Conservation (phyloP, 2,797 vertebrate species). For the Esox masquinongy region DNA sequence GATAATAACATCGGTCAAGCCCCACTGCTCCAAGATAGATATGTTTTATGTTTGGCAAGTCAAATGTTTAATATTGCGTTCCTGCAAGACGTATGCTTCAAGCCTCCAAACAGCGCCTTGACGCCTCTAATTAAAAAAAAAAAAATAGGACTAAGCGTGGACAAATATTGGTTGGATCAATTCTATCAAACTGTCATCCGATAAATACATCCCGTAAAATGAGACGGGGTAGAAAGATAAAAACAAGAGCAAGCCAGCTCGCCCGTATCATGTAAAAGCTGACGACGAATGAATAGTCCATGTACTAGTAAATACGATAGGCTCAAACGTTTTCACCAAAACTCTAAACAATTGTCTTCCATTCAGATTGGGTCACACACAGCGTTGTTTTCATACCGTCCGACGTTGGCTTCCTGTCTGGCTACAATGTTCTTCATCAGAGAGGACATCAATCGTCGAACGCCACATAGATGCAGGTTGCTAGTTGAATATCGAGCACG, state of each 20-base stretch:
- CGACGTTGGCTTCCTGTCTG: conserved; percentile 36
- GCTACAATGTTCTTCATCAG: not conserved
- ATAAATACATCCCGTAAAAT: conserved; percentile 3
- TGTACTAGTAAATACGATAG: not conserved
- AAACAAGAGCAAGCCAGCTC: conserved; percentile 23
- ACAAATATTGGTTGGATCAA: not conserved
- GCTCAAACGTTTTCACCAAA: conserved; percentile 4
- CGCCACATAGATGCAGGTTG: conserved; percentile 2
- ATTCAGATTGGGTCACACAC: conserved; percentile 11
- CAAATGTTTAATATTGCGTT: not conserved
- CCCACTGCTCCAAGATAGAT: not conserved
- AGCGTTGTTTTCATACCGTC: conserved; percentile 20
- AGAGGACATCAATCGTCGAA: not conserved
- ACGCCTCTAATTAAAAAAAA: not conserved
- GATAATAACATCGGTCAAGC: conserved; percentile 18
- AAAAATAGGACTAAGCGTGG: not conserved
- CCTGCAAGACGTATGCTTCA: not conserved
- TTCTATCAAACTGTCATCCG: not conserved
- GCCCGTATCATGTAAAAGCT: conserved; percentile 4
- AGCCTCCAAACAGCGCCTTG: not conserved
- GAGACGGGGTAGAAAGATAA: not conserved
- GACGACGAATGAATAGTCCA: conserved; percentile 20
- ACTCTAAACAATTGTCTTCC: conserved; percentile 2
- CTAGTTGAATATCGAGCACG: not conserved
- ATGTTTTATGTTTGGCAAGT: not conserved